Base-by-base conservation (phyloP, 2,797 vertebrate genomes). In the Propithecus perrieri region DNA sequence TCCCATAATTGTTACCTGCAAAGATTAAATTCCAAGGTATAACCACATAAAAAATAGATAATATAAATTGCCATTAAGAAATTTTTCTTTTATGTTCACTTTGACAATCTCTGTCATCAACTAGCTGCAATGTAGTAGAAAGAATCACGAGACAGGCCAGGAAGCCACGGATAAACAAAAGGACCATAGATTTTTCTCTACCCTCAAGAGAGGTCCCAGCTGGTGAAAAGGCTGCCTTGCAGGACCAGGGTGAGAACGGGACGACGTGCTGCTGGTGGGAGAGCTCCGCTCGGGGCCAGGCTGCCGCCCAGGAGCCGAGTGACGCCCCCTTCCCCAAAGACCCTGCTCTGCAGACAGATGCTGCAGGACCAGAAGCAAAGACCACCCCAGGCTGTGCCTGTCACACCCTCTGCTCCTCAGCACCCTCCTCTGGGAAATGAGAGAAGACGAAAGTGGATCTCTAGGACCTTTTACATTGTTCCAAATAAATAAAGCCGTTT, bases 401-500 rank as follows among this genome's bases (percentile, higher is more conserved):
- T 12, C 35, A 83, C 84, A 53, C 4, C 12, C 71, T 17, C 69
- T 30, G 41, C 6, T 55, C n/a, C 84, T 67, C 85, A 41, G 6
- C 4, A 41, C 6, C 38, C 14, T n/a, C 59, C 79, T 33, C 28
- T 17, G 67, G 63, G 53, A 79, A 71, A 75, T 3, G 15, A 48
- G 50, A 53, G 24, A 35, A 4, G 30, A 78, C 30, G 13, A 33
- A 78, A 41, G 53, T 2, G 75, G 22, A 22, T 24, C 57, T 63
- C 78, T 22, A 59, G 28, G 14, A 63, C 50, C 83, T 71, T 71
- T 9, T 53, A 46, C 89, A n/a, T 30, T 38, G 46, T 33, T 84
- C 63, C 48, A 14, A 94, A 50, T 79, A 88, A 92, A 76, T 59
- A 53, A 89, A 87, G 61, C 41, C 10, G 1, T 81, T 80, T 75